Conservation (phyloP, 2,797 vertebrate species). For the Sarcophilus harrisii region DNA sequence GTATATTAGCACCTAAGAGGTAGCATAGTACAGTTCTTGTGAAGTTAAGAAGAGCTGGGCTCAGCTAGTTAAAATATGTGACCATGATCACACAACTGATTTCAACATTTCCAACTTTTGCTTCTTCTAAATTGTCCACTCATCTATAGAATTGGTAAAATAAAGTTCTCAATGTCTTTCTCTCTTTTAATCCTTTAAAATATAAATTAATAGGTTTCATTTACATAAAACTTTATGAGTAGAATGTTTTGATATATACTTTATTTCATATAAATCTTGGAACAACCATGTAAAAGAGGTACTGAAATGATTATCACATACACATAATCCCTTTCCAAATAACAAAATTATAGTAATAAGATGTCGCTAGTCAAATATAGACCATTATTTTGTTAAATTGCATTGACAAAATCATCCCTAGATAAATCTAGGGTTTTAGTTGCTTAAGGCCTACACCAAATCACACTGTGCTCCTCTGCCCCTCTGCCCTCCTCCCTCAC, state of each 20-base stretch:
- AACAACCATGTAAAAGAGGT: background rate
- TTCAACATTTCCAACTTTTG: background rate
- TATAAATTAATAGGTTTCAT: background rate
- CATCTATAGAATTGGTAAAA: background rate
- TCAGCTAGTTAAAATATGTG: background rate
- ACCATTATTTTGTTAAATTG: background rate
- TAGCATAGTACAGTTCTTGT: background rate
- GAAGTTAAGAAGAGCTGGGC: background rate
- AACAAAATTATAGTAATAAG: background rate
- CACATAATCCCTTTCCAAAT: background rate
- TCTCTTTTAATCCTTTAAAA: background rate
- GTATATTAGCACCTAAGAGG: no score
- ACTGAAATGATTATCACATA: background rate
- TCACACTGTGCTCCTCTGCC: background rate
- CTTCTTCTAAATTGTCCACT: background rate
- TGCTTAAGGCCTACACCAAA: background rate
- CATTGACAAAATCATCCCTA: background rate
- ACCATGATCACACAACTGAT: background rate
- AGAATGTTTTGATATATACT: background rate
- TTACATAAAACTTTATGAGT: background rate
- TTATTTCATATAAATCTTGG: background rate
- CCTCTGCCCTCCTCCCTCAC: no score
- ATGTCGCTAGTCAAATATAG: background rate
- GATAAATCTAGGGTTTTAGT: background rate
- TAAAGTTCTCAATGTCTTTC: background rate